These are phyloP conservation scores for Leptinotarsa tumamoca DNA, from an alignment of 2,888 invertebrate species.

Conservation along the genomic window DNA sequence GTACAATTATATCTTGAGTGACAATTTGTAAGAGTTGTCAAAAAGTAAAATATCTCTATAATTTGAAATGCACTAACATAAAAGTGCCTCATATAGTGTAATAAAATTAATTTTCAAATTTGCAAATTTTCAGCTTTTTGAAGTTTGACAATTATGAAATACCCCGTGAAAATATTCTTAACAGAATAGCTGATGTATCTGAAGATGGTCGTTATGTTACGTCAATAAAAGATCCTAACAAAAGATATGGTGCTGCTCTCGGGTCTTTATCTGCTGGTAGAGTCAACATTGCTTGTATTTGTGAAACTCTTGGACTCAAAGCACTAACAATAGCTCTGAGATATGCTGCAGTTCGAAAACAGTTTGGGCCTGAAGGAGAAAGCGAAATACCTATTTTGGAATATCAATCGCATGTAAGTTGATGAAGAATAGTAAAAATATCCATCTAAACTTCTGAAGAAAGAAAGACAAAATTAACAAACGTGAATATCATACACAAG, in stretches of 20 bases:
- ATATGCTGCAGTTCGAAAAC: slow-evolving; percentile 87
- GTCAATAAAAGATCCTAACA: slow-evolving; percentile 83
- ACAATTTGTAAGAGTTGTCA: no score
- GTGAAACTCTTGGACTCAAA: slow-evolving; percentile 74
- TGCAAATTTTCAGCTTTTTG: slow-evolving; percentile 70
- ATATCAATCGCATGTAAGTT: slow-evolving; percentile 86
- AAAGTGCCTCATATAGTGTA: no score
- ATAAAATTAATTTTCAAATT: no score
- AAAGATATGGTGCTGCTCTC: slow-evolving; percentile 86
- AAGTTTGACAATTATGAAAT: slow-evolving; percentile 85
- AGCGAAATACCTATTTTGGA: slow-evolving; percentile 89
- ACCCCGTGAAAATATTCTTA: slow-evolving; percentile 83
- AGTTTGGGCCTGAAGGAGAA: slow-evolving; percentile 83
- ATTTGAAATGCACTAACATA: no score
- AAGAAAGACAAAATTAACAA: no score
- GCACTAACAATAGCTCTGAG: slow-evolving; percentile 86
- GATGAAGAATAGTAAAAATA: not conserved
- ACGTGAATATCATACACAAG: no score
- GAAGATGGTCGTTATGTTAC: slow-evolving; percentile 85
- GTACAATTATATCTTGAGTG: no score
- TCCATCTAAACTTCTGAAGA: not conserved
- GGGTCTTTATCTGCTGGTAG: slow-evolving; percentile 87
- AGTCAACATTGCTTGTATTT: slow-evolving; percentile 78
- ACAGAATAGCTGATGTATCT: slow-evolving; percentile 88
- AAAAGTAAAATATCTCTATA: no score